A percentile compares a stretch with the other conserved stretches of the same genome.
phyloP scores from a whole-genome alignment of 1,140 invertebrate species.

The Bombus confusus region DNA sequence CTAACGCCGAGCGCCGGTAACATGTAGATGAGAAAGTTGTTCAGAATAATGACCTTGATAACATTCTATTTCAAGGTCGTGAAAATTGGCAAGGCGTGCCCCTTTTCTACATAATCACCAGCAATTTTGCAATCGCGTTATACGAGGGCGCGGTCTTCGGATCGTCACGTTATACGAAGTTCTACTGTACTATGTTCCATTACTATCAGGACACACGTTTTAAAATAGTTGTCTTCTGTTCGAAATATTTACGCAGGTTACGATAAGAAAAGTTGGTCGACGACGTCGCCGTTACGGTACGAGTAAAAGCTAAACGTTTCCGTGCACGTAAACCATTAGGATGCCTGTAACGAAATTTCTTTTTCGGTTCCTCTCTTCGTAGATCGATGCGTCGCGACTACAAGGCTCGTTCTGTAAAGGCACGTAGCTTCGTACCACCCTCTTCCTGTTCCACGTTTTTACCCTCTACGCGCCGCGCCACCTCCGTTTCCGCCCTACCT shows the following conservation, averaged over 20 bases:
- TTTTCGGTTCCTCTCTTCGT: slow-evolving; percentile 42
- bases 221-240: neutral
- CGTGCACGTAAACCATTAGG: slow-evolving; percentile 56
- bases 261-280: neutral
- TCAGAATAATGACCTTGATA: no score
- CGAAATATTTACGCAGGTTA: neutral
- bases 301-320: slow-evolving; percentile 34
- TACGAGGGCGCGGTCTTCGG: no score
- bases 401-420: slow-evolving; percentile 65
- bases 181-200: neutral
- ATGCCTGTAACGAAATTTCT: slow-evolving; percentile 46
- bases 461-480: slow-evolving; percentile 9
- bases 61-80: no score
- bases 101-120: no score
- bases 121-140: no score
- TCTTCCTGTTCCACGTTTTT: slow-evolving; percentile 66
- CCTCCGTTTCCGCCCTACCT: slow-evolving; percentile 13
- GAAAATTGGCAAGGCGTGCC: no score
- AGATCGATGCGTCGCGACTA: slow-evolving; percentile 76
- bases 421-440: slow-evolving; percentile 71
- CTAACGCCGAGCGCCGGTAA: no score
- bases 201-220: neutral
- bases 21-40: no score
- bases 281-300: neutral
- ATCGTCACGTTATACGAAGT: no score